Evolutionary conservation across 2,888 invertebrate genomes (phyloP), one percentile per base, ranked within the genome.

Genomic region (Gastrophysa polygoni): DNA sequence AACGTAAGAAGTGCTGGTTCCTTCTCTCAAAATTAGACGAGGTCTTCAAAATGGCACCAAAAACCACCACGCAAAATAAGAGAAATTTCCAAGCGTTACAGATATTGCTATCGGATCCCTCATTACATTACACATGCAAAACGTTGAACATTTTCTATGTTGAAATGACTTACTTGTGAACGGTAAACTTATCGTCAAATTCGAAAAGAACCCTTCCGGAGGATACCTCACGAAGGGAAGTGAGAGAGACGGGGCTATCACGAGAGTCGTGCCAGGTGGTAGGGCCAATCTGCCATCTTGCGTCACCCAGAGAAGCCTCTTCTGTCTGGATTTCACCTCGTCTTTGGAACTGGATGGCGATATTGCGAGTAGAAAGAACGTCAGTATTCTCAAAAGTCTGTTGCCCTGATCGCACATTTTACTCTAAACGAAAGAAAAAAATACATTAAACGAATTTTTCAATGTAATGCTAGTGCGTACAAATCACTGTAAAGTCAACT

Each of bases 221-320:
- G 93, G 93, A 83, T 93, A 91, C 72, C 93, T 83, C 2, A 93
- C 91, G 74, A 93, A 89, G 8, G 93, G 93, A 83, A 93, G 83
- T 4, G 92, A 89, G 47, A 93, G 80, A 4, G 93, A 92, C 8
- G 93, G 93, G 2, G 91, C 88, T 70, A 93, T 90, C 21, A 90
- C 86, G 82, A 94, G 84, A 1, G 90, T 85, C 0, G 93, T 93
- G 46, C 93, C 93, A 0, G 93, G 94, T 1, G 94, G 94, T 69
- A 94, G 78, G 0, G 93, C 93, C 73, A 94, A 81, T 5, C 93
- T 84, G 1, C 93, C 93, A 78, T 93, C 93, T 68, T 91, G 90
- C 8, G 93, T 93, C 67, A 94, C 87, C 93, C 93, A 73, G 46
- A 94, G 83, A 71, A 94, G 85, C 75, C 93, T 87, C 79, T 94